Conservation (phyloP, 2,797 vertebrate genomes). For the Xiphorhynchus erythropygius region DNA sequence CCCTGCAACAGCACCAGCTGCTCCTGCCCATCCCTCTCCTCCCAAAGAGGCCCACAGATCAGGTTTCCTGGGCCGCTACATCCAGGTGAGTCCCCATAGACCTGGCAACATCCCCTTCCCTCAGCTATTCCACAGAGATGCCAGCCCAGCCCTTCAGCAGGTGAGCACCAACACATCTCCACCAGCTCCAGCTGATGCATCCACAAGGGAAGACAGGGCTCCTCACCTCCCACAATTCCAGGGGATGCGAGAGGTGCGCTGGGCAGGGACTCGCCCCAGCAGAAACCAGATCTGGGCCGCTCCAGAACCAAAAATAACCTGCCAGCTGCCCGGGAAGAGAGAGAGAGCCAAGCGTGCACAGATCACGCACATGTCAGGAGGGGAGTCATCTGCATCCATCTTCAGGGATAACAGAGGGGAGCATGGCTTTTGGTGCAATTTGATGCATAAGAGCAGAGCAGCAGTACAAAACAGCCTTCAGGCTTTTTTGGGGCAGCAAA, state of each 20-base stretch:
- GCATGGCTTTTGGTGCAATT: not conserved
- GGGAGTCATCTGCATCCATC: slow-evolving; percentile 32
- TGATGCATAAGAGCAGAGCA: not conserved
- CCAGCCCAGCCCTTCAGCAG: not conserved
- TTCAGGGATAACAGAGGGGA: not conserved
- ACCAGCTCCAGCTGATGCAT: fast-evolving
- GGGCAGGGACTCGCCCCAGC: not conserved
- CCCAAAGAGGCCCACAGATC: slow-evolving; percentile 19
- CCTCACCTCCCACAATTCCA: not conserved
- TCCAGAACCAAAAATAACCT: slow-evolving; percentile 60
- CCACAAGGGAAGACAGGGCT: fast-evolving
- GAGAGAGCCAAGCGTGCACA: not conserved
- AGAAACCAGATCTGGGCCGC: slow-evolving; percentile 46
- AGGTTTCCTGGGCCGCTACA: not conserved
- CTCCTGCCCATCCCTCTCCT: slow-evolving; percentile 56
- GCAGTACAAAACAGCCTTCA: not conserved
- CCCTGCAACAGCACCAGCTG: slow-evolving; percentile 44
- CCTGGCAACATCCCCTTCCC: not conserved
- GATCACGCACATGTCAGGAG: not conserved
- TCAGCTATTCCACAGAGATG: not conserved
- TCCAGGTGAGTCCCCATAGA: slow-evolving; percentile 12
- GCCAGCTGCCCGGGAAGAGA: slow-evolving; percentile 45
- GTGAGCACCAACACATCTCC: not conserved
- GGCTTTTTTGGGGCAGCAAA: not conserved
- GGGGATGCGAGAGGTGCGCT: not conserved